A percentile compares a stretch with the other conserved stretches of the same genome.
phyloP scores from a whole-genome alignment of 2,113 vertebrate species.

The Montifringilla adamsi region DNA sequence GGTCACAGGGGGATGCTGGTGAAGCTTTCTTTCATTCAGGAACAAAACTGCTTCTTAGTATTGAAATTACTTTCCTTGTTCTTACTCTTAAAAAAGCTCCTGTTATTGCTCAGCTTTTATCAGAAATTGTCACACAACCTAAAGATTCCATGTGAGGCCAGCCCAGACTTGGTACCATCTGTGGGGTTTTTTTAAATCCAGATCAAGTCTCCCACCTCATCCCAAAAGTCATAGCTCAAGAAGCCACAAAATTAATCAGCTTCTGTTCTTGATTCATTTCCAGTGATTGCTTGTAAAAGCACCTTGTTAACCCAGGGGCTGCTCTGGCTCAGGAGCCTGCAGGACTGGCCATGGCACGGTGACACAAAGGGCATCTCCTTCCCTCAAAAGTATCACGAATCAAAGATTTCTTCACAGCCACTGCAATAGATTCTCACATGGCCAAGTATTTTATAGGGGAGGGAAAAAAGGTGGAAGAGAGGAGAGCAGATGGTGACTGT shows the following conservation, averaged over 20 bases:
- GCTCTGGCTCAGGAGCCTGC: background rate
- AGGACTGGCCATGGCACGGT: accelerated
- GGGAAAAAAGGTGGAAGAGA: background rate
- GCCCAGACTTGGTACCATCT: background rate
- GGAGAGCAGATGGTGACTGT: background rate
- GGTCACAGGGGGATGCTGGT: background rate
- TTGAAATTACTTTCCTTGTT: background rate
- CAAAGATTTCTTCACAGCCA: background rate
- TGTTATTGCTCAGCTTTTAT: background rate
- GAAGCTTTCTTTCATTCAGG: background rate
- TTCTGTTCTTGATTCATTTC: background rate
- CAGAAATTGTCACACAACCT: background rate
- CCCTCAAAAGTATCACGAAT: background rate
- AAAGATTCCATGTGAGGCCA: accelerated
- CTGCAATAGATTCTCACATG: background rate
- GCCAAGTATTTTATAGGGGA: background rate
- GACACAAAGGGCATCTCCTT: background rate
- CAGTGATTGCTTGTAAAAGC: background rate
- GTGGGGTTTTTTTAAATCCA: background rate
- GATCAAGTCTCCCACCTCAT: background rate
- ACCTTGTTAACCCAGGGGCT: background rate
- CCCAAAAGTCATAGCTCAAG: background rate
- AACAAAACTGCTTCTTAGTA: background rate
- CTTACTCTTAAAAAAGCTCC: background rate
- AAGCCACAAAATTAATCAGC: background rate